Base-by-base conservation (phyloP, 2,888 invertebrate species). In the Eubasilissa splendida region DNA sequence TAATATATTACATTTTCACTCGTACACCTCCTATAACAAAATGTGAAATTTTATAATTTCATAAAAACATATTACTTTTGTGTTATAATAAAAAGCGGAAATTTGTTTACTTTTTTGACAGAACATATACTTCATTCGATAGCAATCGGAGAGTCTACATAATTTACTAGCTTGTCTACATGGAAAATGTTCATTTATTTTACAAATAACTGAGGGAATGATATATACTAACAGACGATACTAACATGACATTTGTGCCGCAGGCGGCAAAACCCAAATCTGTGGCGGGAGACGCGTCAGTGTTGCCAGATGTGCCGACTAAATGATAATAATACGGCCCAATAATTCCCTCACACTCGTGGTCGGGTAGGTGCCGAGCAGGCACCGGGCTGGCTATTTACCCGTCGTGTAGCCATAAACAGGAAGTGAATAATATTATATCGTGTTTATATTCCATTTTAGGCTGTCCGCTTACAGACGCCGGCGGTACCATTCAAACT, bases 371-470 rank as follows among this genome's bases (percentile, higher is more conserved):
- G 4, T 63, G 2, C 42, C 42, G 4, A 7, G 42, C 42, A 63
- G 12, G 8, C 42, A 63, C 33, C 33, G 8, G 7, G 12, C 5
- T 9, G 10, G 22, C 11, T 63, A 63, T 63, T 33, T 63, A 63
- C 31, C 63, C 33, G 1, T 33, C 63, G 63, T 12, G 4, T 63
- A 33, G 31, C 63, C 63, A 33, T 63, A 63, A 63, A 63, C 33
- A 63, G 63, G 63, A 63, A 63, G 63, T 63, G 33, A 63, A 63
- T 63, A 31, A 33, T 33, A 63, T 31, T 63, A 63, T 33, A 63
- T 63, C 63, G 31, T 63, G 63, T 63, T 63, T 63, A 63, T 60
- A 60, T 63, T 63, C 63, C n/a, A 11, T 11, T 11, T 63, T 63
- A 12, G 63, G n/a, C 63, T 12, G 31, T 22, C 31, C 63, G n/a